Base-by-base conservation (phyloP, 2,888 invertebrate species). In the Euphydryas editha region DNA sequence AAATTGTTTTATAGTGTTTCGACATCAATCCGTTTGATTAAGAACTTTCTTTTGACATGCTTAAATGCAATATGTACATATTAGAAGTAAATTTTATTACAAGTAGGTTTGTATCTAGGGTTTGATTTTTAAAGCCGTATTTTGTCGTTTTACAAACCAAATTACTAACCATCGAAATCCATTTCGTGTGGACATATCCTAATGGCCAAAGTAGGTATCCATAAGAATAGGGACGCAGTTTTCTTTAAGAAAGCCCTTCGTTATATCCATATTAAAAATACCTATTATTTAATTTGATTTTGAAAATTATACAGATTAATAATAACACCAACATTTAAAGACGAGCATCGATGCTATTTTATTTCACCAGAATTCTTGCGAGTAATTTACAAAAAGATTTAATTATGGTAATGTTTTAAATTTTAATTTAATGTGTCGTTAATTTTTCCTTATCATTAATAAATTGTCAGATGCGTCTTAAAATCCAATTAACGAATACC, bases 11-110 rank as follows among this genome's bases (percentile, higher is more conserved):
- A 36, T 66, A 63, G 60, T 66, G 60, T 66, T 63, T 61, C 61
- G 60, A 70, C 44, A 68, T 62, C 47, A 65, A 60, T 60, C 59
- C 59, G 49, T 70, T 62, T 59, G 47, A 67, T 59, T 65, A 59
- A 55, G 60, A 58, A 59, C 61, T 65, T 61, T 68, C 55, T 65
- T 65, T 67, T 55, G 51, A 39, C 67, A 63, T 56, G 57, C 61
- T 74, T 77, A 76, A 72, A 78, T 76, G 78, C 78, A 78, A 86
- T 84, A 83, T 90, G 90, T 90, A 90, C 81, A 90, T 90, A 90
- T 87, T 90, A 90, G 88, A 82, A 76, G 76, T 87, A 84, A 81
- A 81, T 80, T 81, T 76, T 81, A 78, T 84, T 80, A 82, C 75
- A 74, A 80, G 69, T 81, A 72, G 70, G 72, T 72, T 62, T 70